These are phyloP conservation scores for Drosophila nikananu DNA, from an alignment of 1,140 invertebrate species.

Conservation along the genomic window DNA sequence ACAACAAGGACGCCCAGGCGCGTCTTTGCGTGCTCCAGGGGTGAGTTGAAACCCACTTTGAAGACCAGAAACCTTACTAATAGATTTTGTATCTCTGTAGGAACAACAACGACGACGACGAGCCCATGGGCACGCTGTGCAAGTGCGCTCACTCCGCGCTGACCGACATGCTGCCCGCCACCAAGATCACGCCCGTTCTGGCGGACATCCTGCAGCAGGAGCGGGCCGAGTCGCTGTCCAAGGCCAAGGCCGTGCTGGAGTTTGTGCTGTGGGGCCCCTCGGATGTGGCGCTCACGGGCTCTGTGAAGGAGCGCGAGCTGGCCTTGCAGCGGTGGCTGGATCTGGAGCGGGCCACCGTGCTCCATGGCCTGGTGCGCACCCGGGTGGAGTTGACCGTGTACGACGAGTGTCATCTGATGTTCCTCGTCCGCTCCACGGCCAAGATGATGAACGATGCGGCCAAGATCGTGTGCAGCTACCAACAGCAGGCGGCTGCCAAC, in stretches of 20 bases:
- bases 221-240: conserved; percentile 89
- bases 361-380: conserved; percentile 91
- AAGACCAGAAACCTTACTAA: background rate
- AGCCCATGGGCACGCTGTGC: conserved; percentile 90
- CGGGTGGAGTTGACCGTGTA: conserved; percentile 90
- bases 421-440: conserved; percentile 92
- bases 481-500: conserved; percentile 40
- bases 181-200: conserved; percentile 89
- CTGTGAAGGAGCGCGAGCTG: conserved; percentile 89
- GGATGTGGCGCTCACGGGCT: conserved; percentile 89
- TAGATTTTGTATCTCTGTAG: conserved; percentile 18
- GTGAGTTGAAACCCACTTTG: conserved; percentile 78
- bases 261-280: conserved; percentile 94
- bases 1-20: conserved; percentile 87
- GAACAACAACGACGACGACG: conserved; percentile 86
- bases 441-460: conserved; percentile 93
- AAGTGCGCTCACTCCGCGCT: conserved; percentile 91
- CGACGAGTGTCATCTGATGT: conserved; percentile 92
- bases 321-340: conserved; percentile 93
- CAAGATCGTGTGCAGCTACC: conserved; percentile 79
- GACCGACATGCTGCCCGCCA: conserved; percentile 88
- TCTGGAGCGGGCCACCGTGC: conserved; percentile 91
- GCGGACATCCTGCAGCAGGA: conserved; percentile 90
- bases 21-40: conserved; percentile 91
- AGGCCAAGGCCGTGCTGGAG: conserved; percentile 91